Evolutionary conservation across 2,113 vertebrate genomes (phyloP).

Genomic region (Aythya baeri): DNA sequence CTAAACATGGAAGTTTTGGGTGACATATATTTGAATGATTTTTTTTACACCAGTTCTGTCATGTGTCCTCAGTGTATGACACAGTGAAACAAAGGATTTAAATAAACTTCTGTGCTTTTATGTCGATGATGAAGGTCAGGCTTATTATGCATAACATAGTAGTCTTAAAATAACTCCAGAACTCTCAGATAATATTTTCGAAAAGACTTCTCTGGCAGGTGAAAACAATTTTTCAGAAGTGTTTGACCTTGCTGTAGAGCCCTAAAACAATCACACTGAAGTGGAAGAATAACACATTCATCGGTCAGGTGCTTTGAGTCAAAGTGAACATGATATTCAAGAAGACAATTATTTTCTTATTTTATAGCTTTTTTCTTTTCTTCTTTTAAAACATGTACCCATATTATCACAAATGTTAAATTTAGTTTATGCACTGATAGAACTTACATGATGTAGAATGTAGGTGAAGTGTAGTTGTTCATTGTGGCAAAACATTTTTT

Average conservation of each 20-base stretch:
- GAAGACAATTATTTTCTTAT: background rate
- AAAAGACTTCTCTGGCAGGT: background rate
- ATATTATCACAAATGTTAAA: background rate
- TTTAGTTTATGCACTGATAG: background rate
- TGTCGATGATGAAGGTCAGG: background rate
- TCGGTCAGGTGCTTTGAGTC: background rate
- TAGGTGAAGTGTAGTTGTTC: rapidly evolving
- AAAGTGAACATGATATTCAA: background rate
- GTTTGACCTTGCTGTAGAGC: background rate
- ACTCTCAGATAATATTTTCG: background rate
- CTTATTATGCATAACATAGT: background rate
- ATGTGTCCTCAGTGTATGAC: background rate
- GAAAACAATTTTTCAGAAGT: background rate
- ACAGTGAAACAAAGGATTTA: background rate
- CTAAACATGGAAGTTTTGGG: background rate
- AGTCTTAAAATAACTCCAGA: background rate
- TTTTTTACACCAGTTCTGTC: background rate
- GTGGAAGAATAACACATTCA: background rate
- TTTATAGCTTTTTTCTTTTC: background rate
- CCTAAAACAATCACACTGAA: background rate
- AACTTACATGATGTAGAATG: background rate
- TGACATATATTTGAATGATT: background rate
- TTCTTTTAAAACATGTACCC: background rate
- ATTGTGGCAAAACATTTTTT: background rate
- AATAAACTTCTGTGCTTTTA: background rate